Conservation (phyloP, 2,797 vertebrate species). For the Pangasius djambal region DNA sequence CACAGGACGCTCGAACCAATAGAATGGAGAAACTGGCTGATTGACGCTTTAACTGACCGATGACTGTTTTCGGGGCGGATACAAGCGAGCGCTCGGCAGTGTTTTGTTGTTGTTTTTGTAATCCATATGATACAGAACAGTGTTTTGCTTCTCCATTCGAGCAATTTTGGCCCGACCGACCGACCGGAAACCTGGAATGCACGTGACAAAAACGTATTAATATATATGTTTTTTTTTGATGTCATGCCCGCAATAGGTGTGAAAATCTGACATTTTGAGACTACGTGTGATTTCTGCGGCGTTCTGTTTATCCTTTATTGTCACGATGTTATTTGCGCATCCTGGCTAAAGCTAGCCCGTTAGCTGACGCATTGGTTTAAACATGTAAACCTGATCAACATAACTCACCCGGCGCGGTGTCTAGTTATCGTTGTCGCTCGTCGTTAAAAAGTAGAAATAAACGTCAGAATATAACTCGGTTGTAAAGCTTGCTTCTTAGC, state of each 20-base stretch:
- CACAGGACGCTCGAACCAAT: constrained; percentile 14
- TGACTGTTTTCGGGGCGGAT: constrained; percentile 12
- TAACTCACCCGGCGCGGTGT: background rate
- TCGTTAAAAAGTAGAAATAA: background rate
- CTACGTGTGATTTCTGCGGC: background rate
- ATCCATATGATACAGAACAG: constrained; percentile 54
- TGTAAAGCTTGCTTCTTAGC: background rate
- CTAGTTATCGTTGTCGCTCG: background rate
- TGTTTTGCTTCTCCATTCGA: constrained; percentile 55
- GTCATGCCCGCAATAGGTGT: background rate
- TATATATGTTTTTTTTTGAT: background rate
- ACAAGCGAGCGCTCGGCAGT: constrained; percentile 22
- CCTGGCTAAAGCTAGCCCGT: constrained; percentile 20
- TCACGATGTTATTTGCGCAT: constrained; percentile 30
- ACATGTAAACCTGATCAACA: background rate
- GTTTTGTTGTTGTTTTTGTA: constrained; percentile 75
- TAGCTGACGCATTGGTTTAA: constrained; percentile 11
- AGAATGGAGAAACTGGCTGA: background rate
- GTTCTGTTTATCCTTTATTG: constrained; percentile 17
- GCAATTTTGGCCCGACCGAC: constrained; percentile 31
- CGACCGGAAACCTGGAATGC: constrained; percentile 63
- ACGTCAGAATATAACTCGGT: background rate
- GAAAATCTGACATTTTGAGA: background rate
- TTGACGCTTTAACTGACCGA: constrained; percentile 23
- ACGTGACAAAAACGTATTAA: constrained; percentile 67